Evolutionary conservation across 2,113 vertebrate genomes (phyloP).

Genomic region (Centrocercus urophasianus): DNA sequence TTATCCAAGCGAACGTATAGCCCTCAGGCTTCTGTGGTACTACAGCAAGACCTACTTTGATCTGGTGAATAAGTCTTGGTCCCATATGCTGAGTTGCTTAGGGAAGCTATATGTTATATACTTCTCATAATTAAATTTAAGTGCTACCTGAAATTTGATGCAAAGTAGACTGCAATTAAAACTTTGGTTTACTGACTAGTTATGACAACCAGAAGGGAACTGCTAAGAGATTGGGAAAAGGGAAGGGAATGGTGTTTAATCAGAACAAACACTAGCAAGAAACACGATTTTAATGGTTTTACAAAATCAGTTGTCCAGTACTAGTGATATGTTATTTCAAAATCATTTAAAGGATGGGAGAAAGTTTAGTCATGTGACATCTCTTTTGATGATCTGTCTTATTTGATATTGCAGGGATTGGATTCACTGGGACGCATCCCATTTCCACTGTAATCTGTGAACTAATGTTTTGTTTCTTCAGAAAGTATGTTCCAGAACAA

Average conservation of each 20-base stretch:
- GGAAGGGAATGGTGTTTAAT: background rate
- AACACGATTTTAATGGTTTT: background rate
- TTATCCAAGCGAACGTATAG: background rate
- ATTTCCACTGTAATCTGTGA: background rate
- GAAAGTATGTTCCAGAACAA: background rate
- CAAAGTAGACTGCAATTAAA: background rate
- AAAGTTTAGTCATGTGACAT: background rate
- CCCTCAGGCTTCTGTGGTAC: background rate
- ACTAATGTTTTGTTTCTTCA: background rate
- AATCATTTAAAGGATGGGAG: background rate
- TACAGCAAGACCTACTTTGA: conserved; percentile 11
- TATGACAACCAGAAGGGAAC: background rate
- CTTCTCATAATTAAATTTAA: background rate
- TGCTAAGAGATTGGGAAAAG: background rate
- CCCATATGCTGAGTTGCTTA: background rate
- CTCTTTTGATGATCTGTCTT: background rate
- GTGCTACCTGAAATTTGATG: background rate
- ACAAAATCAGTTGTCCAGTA: background rate
- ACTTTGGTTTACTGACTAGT: background rate
- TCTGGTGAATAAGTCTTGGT: background rate
- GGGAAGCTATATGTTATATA: background rate
- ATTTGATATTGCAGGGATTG: background rate
- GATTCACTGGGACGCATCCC: background rate
- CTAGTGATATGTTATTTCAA: background rate
- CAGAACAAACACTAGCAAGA: background rate